Conservation (phyloP, 2,113 vertebrate species). For the Brachypteracias leptosomus region DNA sequence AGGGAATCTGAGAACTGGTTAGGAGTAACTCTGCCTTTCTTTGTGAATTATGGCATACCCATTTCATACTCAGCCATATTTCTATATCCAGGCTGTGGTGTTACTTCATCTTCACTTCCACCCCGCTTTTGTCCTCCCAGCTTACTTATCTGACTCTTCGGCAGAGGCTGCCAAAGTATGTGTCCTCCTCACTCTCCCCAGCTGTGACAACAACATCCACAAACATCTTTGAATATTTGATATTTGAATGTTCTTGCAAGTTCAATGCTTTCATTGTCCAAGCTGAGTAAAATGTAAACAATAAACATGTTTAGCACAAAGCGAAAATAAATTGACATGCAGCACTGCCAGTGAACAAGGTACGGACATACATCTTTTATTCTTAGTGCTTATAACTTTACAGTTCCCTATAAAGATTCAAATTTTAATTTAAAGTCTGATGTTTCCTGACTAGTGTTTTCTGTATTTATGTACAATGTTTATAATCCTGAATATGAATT, state of each 20-base stretch:
- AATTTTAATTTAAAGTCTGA: neutral
- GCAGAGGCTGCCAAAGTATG: neutral
- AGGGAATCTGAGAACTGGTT: neutral
- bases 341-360: rapidly evolving
- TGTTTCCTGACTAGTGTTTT: neutral
- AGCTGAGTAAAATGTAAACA: neutral
- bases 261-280: neutral
- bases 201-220: neutral
- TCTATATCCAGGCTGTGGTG: neutral
- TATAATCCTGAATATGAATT: neutral
- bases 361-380: neutral
- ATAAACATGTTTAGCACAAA: neutral
- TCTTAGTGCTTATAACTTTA: neutral
- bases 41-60: neutral
- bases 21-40: neutral
- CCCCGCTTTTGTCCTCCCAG: neutral
- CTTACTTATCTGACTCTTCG: neutral
- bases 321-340: neutral
- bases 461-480: neutral
- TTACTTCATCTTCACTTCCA: neutral
- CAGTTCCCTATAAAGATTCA: neutral
- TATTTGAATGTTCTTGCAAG: neutral
- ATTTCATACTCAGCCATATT: neutral
- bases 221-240: neutral
- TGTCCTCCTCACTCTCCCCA: neutral